These are phyloP conservation scores for Salticus scenicus DNA, from an alignment of 2,888 invertebrate genomes.

Conservation along the genomic window DNA sequence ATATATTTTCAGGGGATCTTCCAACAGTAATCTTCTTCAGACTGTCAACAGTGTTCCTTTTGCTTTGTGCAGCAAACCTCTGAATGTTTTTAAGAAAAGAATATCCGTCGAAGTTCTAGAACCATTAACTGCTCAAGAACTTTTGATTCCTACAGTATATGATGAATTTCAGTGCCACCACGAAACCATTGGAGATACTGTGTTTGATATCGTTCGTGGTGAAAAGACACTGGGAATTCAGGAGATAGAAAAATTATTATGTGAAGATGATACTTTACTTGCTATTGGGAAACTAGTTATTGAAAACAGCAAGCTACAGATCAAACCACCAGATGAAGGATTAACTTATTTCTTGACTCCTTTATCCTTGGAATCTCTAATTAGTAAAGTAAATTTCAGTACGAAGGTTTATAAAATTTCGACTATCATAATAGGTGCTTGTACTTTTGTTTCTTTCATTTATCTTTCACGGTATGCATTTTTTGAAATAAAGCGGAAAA, in stretches of 20 bases:
- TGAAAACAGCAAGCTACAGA: conserved; percentile 80
- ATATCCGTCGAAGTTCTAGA: conserved; percentile 85
- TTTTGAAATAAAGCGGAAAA: conserved; percentile 15
- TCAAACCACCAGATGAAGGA: conserved; percentile 84
- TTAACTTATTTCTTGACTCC: conserved; percentile 86
- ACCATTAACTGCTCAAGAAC: conserved; percentile 81
- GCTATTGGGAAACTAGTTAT: conserved; percentile 85
- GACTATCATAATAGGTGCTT: conserved; percentile 79
- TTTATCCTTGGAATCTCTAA: conserved; percentile 84
- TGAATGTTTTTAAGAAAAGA: conserved; percentile 74
- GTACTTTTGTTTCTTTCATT: conserved; percentile 75
- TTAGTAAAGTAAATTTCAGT: conserved; percentile 84
- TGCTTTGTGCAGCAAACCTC: conserved; percentile 79
- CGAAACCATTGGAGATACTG: conserved; percentile 85
- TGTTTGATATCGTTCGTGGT: conserved; percentile 90
- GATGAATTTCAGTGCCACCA: conserved; percentile 88
- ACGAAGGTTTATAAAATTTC: conserved; percentile 79
- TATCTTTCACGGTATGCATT: conserved; percentile 31
- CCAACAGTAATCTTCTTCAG: conserved; percentile 85
- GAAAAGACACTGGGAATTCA: conserved; percentile 87
- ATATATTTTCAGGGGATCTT: conserved; percentile 83
- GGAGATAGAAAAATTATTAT: conserved; percentile 89
- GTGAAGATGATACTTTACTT: conserved; percentile 87
- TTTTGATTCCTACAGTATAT: conserved; percentile 88
- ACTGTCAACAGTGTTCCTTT: conserved; percentile 88